Base-by-base conservation (phyloP, 2,113 vertebrate genomes). In the Misgurnus anguillicaudatus region DNA sequence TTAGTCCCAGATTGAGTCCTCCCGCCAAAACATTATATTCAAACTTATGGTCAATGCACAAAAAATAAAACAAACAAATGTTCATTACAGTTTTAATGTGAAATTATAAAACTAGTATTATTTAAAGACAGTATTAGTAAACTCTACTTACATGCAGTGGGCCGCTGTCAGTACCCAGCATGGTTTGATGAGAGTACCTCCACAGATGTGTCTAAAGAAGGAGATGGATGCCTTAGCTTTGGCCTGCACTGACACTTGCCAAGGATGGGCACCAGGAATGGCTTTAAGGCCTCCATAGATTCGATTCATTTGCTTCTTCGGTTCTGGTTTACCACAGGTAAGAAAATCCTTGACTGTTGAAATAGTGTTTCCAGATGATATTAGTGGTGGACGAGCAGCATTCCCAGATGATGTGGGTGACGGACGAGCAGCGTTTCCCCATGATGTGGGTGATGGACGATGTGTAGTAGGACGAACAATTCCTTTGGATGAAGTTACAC, bases 151-250 rank as follows among this genome's bases (percentile, higher is more conserved):
- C 96, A 95, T 84, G 83, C 97, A 99, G 86, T 99, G 97, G 69
- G 86, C 97, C 3, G 98, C 97, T 21, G 98, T 98, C 77, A 98
- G 90, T 71, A 97, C 93, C 98, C 96, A 99, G 85, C 98, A 99
- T 13, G 94, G 89, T 6, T 90, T 84, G 3, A 99, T 96, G 31
- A 99, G 91, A 0, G 92, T 86, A 8, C 95, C 97, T 84, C 96
- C 97, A 83, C 98, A 99, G 6, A 86, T 83, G 72, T 97, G 95
- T 31, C 5, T 77, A 21, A 69, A 87, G 0, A 74, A 11, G 9
- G 21, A 19, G 0, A 21, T 0, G 4, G 87, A 55, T 82, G 79
- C 48, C 0, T 85, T 87, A 3, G 75, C 66, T 68, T 80, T 89
- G 39, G 64, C 86, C 86, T 98, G 94, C 41, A 99, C n/a, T 58